A percentile compares a stretch with the other conserved stretches of the same genome.
phyloP scores from a whole-genome alignment of 2,113 vertebrate species.

The Trichomycterus rosablanca region DNA sequence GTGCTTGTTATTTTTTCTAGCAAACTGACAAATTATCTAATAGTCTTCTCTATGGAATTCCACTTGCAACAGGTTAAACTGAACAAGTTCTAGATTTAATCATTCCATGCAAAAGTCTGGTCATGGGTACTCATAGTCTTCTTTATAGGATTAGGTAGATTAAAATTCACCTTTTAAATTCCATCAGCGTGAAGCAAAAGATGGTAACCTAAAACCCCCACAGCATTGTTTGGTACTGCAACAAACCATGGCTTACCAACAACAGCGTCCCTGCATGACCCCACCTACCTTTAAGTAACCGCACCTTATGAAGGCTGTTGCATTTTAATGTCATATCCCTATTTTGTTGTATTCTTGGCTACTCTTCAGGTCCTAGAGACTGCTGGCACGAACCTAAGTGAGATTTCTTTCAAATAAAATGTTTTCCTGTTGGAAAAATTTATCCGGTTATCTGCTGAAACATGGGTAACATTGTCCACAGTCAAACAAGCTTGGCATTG shows the following conservation, averaged over 20 bases:
- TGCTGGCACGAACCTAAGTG: constrained; percentile 34
- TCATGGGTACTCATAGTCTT: background rate
- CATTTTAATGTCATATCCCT: constrained; percentile 28
- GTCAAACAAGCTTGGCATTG: no score
- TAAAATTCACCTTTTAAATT: constrained; percentile 1
- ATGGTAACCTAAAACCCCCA: constrained; percentile 3
- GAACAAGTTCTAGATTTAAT: background rate
- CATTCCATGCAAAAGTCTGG: background rate
- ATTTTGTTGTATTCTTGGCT: constrained; percentile 30
- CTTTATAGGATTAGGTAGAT: constrained; percentile 6
- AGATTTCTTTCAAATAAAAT: constrained; percentile 44
- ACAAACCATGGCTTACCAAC: constrained; percentile 24
- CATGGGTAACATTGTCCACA: no score
- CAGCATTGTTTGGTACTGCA: constrained; percentile 22
- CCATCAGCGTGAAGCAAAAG: constrained; percentile 9
- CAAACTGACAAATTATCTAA: constrained; percentile 19
- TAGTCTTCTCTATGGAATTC: background rate
- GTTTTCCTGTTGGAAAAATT: no score
- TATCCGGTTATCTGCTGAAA: no score
- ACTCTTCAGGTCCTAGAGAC: constrained; percentile 33
- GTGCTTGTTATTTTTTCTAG: background rate
- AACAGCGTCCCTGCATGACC: constrained; percentile 15
- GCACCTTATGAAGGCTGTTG: constrained; percentile 24
- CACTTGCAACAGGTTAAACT: constrained; percentile 5
- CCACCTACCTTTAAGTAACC: constrained; percentile 34